Percentiles rank a stretch among this genome's conserved stretches.
Conservation (phyloP, 2,113 vertebrate species). For the Plectropomus leopardus region DNA sequence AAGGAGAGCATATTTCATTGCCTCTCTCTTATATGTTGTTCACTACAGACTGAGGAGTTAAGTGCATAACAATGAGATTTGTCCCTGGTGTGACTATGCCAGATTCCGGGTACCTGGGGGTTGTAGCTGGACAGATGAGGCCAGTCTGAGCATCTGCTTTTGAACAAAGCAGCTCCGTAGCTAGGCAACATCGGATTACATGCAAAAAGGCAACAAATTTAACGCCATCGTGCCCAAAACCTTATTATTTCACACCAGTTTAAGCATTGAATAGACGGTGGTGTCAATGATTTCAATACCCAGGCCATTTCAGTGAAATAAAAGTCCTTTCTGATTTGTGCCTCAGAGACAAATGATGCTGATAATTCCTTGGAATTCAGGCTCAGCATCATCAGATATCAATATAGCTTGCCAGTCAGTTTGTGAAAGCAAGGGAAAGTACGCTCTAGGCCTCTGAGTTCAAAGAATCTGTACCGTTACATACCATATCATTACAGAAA, state of each 20-base stretch:
- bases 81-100: background rate
- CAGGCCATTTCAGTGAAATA: background rate
- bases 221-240: background rate
- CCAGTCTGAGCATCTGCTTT: background rate
- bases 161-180: slow-evolving; percentile 26
- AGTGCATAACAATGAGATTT: background rate
- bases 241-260: background rate
- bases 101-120: background rate
- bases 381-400: background rate
- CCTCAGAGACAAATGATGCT: slow-evolving; percentile 1
- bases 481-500: background rate
- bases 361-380: background rate
- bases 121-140: background rate
- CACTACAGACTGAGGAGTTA: background rate
- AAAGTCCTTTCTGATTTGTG: background rate
- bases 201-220: background rate
- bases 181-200: slow-evolving; percentile 28
- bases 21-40: background rate
- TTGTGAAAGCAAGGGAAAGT: background rate
- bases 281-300: background rate
- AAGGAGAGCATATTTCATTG: background rate
- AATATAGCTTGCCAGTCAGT: background rate
- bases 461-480: background rate
- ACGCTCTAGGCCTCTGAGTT: background rate
- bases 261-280: background rate